These are phyloP conservation scores for Crotalus viridis DNA, from an alignment of 2,113 vertebrate genomes.

Conservation along the genomic window DNA sequence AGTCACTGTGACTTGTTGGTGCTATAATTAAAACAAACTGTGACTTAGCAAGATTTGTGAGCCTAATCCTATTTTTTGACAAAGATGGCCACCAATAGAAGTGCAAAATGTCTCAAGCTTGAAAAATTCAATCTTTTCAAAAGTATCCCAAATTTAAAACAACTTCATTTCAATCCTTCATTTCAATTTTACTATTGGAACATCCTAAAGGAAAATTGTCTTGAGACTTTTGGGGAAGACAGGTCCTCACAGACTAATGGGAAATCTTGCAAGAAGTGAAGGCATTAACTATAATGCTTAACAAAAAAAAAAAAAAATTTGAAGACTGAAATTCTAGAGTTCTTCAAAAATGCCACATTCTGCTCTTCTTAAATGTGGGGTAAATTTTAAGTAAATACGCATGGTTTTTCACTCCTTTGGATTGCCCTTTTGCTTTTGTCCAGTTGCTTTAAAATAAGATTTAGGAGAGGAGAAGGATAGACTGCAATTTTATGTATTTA, in stretches of 20 bases:
- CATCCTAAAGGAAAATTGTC: background rate
- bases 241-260: background rate
- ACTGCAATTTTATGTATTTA: conserved; percentile 1
- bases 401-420: background rate
- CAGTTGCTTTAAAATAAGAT: background rate
- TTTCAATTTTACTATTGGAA: background rate
- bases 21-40: background rate
- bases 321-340: background rate
- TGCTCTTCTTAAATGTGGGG: background rate
- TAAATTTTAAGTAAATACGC: background rate
- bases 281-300: conserved; percentile 23
- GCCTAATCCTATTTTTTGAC: background rate
- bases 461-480: conserved; percentile 42
- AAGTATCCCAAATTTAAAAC: too few relatives aligned
- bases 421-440: background rate
- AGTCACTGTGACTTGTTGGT: background rate
- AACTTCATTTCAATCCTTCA: background rate
- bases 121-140: background rate
- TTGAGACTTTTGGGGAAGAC: background rate
- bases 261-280: conserved; percentile 3
- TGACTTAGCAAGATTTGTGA: background rate
- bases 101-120: background rate
- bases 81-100: background rate
- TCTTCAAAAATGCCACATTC: background rate
- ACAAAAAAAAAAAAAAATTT: background rate